These are phyloP conservation scores for Aleiodes testaceus DNA, from an alignment of 2,888 invertebrate species.

Conservation along the genomic window DNA sequence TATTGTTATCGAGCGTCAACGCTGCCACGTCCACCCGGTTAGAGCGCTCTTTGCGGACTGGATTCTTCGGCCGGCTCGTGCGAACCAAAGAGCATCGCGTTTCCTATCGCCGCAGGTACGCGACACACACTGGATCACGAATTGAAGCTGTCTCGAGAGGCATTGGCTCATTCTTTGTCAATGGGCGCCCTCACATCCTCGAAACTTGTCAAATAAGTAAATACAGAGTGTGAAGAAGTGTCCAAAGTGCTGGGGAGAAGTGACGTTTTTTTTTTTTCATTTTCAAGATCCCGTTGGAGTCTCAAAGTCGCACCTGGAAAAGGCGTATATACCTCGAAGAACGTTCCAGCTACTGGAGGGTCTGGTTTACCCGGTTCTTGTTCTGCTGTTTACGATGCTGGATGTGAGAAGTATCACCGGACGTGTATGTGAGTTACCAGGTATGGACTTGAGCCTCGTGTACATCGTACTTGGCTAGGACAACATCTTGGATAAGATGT, in stretches of 20 bases:
- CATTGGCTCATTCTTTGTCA: too few species aligned
- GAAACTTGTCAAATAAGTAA: constrained; percentile 5
- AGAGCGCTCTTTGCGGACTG: constrained; percentile 70
- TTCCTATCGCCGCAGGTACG: constrained; percentile 60
- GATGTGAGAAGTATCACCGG: constrained; percentile 6
- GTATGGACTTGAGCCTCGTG: background rate
- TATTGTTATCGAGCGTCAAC: constrained; percentile 30
- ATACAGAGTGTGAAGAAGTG: background rate
- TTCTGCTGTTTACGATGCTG: constrained; percentile 42
- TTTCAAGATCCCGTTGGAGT: constrained; percentile 10
- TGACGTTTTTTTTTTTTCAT: constrained; percentile 9
- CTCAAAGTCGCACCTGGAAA: constrained; percentile 27
- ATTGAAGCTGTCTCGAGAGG: background rate
- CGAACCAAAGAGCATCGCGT: constrained; percentile 55
- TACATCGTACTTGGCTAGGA: constrained; percentile 64
- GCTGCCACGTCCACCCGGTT: constrained; percentile 64
- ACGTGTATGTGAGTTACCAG: constrained; percentile 8
- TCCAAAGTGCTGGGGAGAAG: background rate
- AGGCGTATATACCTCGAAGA: constrained; percentile 18
- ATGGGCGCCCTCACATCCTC: background rate
- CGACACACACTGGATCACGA: constrained; percentile 10
- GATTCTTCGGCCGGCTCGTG: constrained; percentile 52
- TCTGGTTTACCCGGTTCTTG: constrained; percentile 71
- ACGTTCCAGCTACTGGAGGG: constrained; percentile 37
- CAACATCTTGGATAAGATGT: constrained; percentile 48